Conservation (phyloP, 2,113 vertebrate species). For the Guaruba guarouba region DNA sequence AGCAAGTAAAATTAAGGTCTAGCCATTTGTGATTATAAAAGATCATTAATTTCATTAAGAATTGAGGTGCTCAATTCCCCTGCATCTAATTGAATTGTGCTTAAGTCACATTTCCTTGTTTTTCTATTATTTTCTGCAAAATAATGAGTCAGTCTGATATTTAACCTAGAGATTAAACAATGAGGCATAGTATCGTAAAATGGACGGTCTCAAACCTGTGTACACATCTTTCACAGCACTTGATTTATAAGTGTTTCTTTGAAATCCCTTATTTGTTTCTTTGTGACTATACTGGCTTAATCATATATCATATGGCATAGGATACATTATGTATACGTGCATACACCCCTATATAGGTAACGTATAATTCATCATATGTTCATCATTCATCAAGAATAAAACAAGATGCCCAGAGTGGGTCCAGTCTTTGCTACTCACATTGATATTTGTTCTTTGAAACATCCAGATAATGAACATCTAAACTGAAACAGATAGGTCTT, state of each 20-base stretch:
- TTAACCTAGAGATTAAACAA: slow-evolving; percentile 2
- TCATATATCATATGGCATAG: accelerated
- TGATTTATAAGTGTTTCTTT: not conserved
- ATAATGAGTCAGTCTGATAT: not conserved
- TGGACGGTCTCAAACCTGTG: not conserved
- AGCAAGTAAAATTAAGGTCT: slow-evolving; percentile 69
- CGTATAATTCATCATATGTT: not conserved
- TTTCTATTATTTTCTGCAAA: slow-evolving; percentile 54
- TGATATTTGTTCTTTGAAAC: not conserved
- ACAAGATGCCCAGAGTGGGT: not conserved
- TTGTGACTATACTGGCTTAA: not conserved
- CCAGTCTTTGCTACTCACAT: not conserved
- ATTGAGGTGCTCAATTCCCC: slow-evolving; percentile 63
- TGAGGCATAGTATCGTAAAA: not conserved
- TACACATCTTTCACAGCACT: not conserved
- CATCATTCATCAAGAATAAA: not conserved
- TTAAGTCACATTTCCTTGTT: slow-evolving; percentile 66
- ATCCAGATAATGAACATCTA: not conserved
- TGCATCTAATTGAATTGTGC: slow-evolving; percentile 65
- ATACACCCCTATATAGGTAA: not conserved
- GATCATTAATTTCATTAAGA: slow-evolving; percentile 68
- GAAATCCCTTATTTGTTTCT: not conserved
- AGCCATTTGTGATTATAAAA: slow-evolving; percentile 65
- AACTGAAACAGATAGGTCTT: not conserved
- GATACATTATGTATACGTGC: not conserved